Conservation (phyloP, 2,113 vertebrate species). For the Malurus elegans region DNA sequence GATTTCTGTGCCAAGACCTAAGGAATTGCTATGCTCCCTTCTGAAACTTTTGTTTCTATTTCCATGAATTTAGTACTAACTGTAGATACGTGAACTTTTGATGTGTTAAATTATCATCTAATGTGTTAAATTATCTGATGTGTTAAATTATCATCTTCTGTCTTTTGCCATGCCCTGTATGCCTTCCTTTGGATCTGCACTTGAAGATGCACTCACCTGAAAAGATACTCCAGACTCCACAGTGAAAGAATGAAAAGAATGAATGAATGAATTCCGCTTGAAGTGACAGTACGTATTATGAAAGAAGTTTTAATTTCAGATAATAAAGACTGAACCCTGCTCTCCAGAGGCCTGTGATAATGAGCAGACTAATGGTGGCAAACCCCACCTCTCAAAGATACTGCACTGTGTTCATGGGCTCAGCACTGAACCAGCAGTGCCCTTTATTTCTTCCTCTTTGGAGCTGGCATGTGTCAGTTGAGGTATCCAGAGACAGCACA, state of each 20-base stretch:
- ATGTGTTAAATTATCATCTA: not conserved
- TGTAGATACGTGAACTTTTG: not conserved
- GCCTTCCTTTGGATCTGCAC: not conserved
- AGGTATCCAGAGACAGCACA: slow-evolving; percentile 66
- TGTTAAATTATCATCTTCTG: not conserved
- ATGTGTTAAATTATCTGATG: slow-evolving; percentile 3
- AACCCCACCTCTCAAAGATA: not conserved
- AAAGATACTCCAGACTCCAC: not conserved
- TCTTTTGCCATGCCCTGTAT: not conserved
- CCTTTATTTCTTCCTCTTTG: slow-evolving; percentile 49
- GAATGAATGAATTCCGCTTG: slow-evolving; percentile 34
- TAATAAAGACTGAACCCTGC: not conserved
- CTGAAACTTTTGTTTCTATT: not conserved
- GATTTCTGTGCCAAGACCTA: not conserved
- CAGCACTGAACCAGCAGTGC: slow-evolving; percentile 30
- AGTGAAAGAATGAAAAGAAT: slow-evolving; percentile 1
- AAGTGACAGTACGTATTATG: slow-evolving; percentile 3
- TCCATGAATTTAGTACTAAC: not conserved
- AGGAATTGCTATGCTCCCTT: not conserved
- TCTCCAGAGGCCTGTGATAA: slow-evolving; percentile 32
- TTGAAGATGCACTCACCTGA: not conserved
- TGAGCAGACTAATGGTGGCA: slow-evolving; percentile 20
- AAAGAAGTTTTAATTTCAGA: slow-evolving; percentile 41
- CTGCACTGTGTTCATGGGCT: not conserved
- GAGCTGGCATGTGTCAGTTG: slow-evolving; percentile 45